Percentiles rank a stretch among this genome's conserved stretches.
Conservation (phyloP, 2,888 invertebrate genomes). For the Meta bourneti region DNA sequence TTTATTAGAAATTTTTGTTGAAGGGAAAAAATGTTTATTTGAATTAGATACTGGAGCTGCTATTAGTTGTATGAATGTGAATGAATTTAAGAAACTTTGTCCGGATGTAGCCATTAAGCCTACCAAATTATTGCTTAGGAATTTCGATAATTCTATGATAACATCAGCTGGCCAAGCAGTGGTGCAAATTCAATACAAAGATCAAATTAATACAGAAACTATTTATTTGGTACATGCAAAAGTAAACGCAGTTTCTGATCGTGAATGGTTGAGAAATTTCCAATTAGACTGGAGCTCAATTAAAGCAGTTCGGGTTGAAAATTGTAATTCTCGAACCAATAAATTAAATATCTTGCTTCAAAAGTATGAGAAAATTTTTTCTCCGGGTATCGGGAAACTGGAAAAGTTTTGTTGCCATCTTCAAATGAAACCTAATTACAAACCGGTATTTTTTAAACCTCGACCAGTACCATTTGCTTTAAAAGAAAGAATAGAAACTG, state of each 20-base stretch:
- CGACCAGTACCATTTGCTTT: slow-evolving; percentile 51
- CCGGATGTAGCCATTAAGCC: slow-evolving; percentile 64
- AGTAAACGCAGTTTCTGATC: slow-evolving; percentile 54
- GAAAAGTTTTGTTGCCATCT: slow-evolving; percentile 61
- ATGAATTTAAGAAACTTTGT: slow-evolving; percentile 52
- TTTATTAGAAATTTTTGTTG: slow-evolving; percentile 47
- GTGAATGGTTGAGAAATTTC: slow-evolving; percentile 55
- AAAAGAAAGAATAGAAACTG: slow-evolving; percentile 57
- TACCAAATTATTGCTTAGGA: slow-evolving; percentile 66
- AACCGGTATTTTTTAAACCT: slow-evolving; percentile 57
- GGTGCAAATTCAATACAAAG: slow-evolving; percentile 64
- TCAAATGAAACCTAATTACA: slow-evolving; percentile 64
- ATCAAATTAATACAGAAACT: slow-evolving; percentile 66
- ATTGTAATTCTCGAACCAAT: slow-evolving; percentile 65
- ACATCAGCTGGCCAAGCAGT: slow-evolving; percentile 63
- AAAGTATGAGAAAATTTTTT: slow-evolving; percentile 58
- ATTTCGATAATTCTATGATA: slow-evolving; percentile 65
- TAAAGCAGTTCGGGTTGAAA: slow-evolving; percentile 59
- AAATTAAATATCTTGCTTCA: slow-evolving; percentile 62
- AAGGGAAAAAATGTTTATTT: slow-evolving; percentile 53
- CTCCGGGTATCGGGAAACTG: slow-evolving; percentile 61
- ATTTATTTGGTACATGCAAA: slow-evolving; percentile 62
- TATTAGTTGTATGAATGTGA: no score
- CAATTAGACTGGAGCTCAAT: slow-evolving; percentile 55
- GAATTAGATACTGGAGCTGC: slow-evolving; percentile 19